phyloP scores from a whole-genome alignment of 1,140 invertebrate species.

The Zaprionus kolodkinae region DNA sequence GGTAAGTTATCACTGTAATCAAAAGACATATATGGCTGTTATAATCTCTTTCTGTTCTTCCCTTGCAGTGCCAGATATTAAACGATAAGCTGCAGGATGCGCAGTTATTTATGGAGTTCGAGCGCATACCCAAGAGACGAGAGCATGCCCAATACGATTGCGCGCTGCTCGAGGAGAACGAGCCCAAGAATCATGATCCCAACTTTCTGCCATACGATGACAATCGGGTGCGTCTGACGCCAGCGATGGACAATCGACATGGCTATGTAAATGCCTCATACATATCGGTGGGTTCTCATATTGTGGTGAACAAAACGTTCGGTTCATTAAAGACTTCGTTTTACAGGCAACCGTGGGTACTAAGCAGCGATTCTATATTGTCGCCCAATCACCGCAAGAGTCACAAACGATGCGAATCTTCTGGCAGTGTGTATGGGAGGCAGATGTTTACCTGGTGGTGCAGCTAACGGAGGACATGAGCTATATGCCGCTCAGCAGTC shows the following conservation, averaged over 20 bases:
- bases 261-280: constrained; percentile 97
- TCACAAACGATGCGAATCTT: constrained; percentile 85
- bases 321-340: background rate
- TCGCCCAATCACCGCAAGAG: constrained; percentile 89
- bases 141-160: constrained; percentile 85
- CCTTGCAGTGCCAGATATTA: constrained; percentile 89
- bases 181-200: constrained; percentile 85
- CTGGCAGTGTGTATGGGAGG: constrained; percentile 96
- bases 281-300: constrained; percentile 87
- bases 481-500: constrained; percentile 87
- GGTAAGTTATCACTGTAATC: constrained; percentile 84
- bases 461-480: constrained; percentile 88
- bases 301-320: background rate
- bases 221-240: constrained; percentile 91
- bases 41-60: background rate
- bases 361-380: constrained; percentile 92
- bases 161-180: constrained; percentile 80
- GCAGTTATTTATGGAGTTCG: constrained; percentile 94
- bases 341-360: constrained; percentile 89
- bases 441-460: constrained; percentile 91
- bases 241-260: constrained; percentile 91
- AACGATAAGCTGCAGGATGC: constrained; percentile 92
- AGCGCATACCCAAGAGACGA: constrained; percentile 92
- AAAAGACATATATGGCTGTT: background rate
- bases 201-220: constrained; percentile 94